Evolutionary conservation across 1,140 invertebrate genomes (phyloP), one percentile per base, ranked within the genome.

Genomic region (Charaxes varanes): DNA sequence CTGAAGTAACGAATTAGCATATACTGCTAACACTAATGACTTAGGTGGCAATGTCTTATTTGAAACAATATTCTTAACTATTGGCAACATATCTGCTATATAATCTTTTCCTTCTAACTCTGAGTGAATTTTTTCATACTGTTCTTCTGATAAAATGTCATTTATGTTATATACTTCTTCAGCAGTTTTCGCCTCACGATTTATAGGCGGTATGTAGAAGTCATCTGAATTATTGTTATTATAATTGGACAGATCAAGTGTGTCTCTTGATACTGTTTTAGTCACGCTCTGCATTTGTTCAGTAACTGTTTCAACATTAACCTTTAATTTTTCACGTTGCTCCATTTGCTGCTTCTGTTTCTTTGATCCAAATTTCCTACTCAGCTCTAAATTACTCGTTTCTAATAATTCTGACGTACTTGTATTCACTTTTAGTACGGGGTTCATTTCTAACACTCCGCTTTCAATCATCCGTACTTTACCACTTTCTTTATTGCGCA

Each of bases 361-460:
- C 27, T 82, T 82, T 0, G 74, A 79, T 2, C 78, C 76, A 36
- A 83, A 83, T 27, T 83, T 77, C 15, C 71, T 59, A 19, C 74
- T 79, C 1, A 83, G 44, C 19, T 80, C 74, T 30, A 73, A 49
- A 18, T 53, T 38, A 28, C 57, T 68, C 0, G 56, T 64, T 17
- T 76, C 65, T 5, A 59, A 16, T 2, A 57, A 5, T 7, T 53
- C 40, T 0, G 55, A 33, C 2, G 49, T 7, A 2, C 61, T 51
- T 2, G 7, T 8, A 4, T 42, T 34, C 0, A 55, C 42, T 11
- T 69, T 50, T 13, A 73, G 14, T 0, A 58, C 15, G 4, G 76
- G 76, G 46, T 70, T 78, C 4, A 74, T 18, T 5, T 68, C 55
- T 1, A 62, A 44, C 12, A 40, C 55, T 4, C 40, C 44, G 1